Percentiles rank a stretch among this genome's conserved stretches.
Evolutionary conservation across 2,888 invertebrate genomes (phyloP).

Genomic region (Anticlea derivata): DNA sequence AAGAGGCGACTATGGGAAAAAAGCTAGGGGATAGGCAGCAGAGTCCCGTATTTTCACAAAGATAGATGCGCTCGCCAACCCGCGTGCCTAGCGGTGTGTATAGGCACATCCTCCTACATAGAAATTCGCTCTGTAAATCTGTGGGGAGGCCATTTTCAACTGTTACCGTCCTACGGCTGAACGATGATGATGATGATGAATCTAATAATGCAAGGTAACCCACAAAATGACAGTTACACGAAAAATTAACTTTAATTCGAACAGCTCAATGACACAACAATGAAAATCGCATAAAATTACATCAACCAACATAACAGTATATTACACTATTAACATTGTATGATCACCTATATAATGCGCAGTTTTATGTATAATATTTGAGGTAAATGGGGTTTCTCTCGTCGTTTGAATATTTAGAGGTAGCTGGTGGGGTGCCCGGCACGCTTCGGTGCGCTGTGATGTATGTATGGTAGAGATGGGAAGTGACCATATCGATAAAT

Average conservation of each 20-base stretch:
- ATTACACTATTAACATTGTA: conserved; percentile 12
- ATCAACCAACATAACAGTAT: conserved; percentile 19
- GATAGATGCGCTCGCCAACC: too few species aligned
- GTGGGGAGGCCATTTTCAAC: too few species aligned
- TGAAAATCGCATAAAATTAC: conserved; percentile 13
- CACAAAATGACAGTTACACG: not conserved
- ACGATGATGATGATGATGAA: too few species aligned
- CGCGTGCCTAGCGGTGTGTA: too few species aligned
- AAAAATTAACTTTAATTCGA: not conserved
- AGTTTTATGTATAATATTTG: conserved; percentile 24
- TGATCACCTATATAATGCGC: conserved; percentile 19
- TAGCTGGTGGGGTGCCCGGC: conserved; percentile 38
- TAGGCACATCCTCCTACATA: too few species aligned
- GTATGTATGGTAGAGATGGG: conserved; percentile 17
- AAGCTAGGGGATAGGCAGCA: too few species aligned
- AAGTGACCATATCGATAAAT: conserved; percentile 7
- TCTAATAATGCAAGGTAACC: too few species aligned
- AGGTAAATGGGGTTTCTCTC: conserved; percentile 47
- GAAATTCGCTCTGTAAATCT: too few species aligned
- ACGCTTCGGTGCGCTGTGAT: conserved; percentile 50
- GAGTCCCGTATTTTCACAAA: too few species aligned
- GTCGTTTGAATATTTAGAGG: conserved; percentile 47
- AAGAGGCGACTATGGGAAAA: too few species aligned
- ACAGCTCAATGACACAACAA: conserved; percentile 1
- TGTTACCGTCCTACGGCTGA: too few species aligned